Evolutionary conservation across 2,888 invertebrate genomes (phyloP), one percentile per base, ranked within the genome.

Genomic region (Spodoptera picta): DNA sequence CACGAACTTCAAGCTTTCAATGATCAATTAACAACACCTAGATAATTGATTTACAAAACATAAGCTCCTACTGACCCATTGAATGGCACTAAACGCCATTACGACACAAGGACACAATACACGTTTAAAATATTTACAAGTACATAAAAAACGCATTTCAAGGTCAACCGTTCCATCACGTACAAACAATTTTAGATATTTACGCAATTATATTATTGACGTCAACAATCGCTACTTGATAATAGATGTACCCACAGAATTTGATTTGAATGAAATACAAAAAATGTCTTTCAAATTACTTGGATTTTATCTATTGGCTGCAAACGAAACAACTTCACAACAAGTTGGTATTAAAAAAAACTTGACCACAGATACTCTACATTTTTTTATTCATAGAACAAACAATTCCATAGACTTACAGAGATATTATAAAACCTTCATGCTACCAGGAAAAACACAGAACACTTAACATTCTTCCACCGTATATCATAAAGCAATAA

Each of bases 91-190:
- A 56, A 50, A 46, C 55, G 12, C 57, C 50, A 62, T 79, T 70
- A 68, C 70, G 36, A 62, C 65, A 73, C 45, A 64, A 64, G 66
- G 60, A 70, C 73, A 51, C 50, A 52, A 70, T 69, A 51, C 50
- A 52, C 70, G 48, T 66, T 76, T 68, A 53, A 66, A 54, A 69
- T 69, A 57, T 73, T 64, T 63, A 44, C 41, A 63, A 62, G 65
- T 60, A 59, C 46, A 61, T 54, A 57, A 65, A 79, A 66, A 78
- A 65, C 66, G 57, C 65, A 47, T 65, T 64, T 72, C 81, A 74
- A 49, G 80, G 78, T 24, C 80, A 14, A 43, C 73, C 76, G 64
- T 69, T 76, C 70, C 53, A 67, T 73, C 74, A 76, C 73, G 76
- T 76, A 36, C 56, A 24, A 19, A 44, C 53, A 58, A 47, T 63